Percentiles rank a stretch among this genome's conserved stretches.
phyloP scores from a whole-genome alignment of 2,113 vertebrate species.

The Melanocharis versteri region DNA sequence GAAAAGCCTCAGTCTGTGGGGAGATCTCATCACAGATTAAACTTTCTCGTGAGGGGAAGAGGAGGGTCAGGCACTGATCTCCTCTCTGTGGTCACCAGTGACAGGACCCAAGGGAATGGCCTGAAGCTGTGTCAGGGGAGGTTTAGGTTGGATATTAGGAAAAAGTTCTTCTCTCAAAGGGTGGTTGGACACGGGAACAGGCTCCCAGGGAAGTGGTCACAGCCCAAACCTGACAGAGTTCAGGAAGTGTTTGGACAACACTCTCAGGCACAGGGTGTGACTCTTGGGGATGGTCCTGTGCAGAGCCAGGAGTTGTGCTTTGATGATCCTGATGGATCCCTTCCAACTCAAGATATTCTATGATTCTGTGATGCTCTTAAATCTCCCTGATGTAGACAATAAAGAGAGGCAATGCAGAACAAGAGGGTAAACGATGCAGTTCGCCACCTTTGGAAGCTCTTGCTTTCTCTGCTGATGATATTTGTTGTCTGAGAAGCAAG shows the following conservation, averaged over 20 bases:
- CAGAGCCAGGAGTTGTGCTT: not conserved
- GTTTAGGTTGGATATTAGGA: not conserved
- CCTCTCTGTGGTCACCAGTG: not conserved
- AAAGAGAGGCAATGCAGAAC: not conserved
- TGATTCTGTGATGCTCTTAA: not conserved
- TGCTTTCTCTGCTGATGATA: not conserved
- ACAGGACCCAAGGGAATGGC: too few species aligned
- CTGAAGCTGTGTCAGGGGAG: not conserved
- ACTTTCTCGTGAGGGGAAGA: not conserved
- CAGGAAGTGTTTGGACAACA: not conserved
- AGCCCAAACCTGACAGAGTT: too few species aligned
- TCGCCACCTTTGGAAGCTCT: not conserved
- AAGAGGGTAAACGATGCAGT: not conserved
- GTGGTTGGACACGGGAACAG: too few species aligned
- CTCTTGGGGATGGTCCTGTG: not conserved
- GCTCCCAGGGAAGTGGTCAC: not conserved
- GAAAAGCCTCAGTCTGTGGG: not conserved
- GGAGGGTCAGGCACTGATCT: not conserved
- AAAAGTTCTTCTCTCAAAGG: not conserved
- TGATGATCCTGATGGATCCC: not conserved
- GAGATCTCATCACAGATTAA: not conserved
- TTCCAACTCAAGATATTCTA: not conserved
- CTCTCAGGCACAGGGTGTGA: not conserved
- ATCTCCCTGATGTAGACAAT: not conserved
- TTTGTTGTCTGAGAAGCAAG: not conserved